phyloP scores from a whole-genome alignment of 2,888 invertebrate genomes.

The Coenonympha arcania region DNA sequence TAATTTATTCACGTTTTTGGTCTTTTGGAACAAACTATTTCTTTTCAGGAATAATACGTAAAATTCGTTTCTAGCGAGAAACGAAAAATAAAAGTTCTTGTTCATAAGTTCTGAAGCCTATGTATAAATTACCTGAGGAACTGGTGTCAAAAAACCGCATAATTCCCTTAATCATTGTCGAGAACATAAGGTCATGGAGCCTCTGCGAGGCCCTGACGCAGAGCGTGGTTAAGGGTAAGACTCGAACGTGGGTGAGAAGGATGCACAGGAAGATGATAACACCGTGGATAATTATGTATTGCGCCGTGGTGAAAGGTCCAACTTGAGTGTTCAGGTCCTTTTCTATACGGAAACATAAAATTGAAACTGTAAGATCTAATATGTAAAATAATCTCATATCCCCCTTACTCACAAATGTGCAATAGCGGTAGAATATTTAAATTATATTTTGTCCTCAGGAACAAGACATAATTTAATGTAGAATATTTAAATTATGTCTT shows the following conservation, averaged over 20 bases:
- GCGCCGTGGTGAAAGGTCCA: slow-evolving; percentile 56
- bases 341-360: slow-evolving; percentile 56
- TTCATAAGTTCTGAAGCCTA: not conserved
- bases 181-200: slow-evolving; percentile 82
- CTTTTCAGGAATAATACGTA: too few species aligned
- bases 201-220: slow-evolving; percentile 78
- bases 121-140: slow-evolving; percentile 72
- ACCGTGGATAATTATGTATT: slow-evolving; percentile 77
- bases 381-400: too few species aligned
- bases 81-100: not conserved
- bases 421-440: too few species aligned
- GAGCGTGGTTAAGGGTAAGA: slow-evolving; percentile 76
- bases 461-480: too few species aligned
- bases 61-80: too few species aligned
- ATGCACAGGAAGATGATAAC: slow-evolving; percentile 68
- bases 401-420: too few species aligned
- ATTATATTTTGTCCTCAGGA: too few species aligned
- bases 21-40: too few species aligned
- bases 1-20: too few species aligned
- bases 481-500: too few species aligned
- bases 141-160: slow-evolving; percentile 87
- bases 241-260: slow-evolving; percentile 74
- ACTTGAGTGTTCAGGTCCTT: slow-evolving; percentile 52
- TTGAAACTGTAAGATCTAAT: not conserved
- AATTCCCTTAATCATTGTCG: slow-evolving; percentile 62